These are phyloP conservation scores for Gopherus evgoodei DNA, from an alignment of 2,113 vertebrate species.

Conservation along the genomic window DNA sequence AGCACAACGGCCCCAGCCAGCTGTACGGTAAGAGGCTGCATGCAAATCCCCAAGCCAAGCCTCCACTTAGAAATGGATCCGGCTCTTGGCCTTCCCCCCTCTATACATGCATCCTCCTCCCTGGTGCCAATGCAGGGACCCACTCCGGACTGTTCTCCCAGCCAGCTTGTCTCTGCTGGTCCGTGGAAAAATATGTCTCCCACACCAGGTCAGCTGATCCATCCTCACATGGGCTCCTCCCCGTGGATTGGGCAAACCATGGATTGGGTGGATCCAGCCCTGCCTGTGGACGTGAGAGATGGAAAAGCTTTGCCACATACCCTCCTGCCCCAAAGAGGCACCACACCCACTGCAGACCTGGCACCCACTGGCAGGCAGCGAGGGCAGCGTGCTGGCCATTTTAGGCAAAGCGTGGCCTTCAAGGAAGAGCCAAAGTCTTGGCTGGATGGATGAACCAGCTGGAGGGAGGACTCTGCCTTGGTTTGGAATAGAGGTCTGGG, in stretches of 20 bases:
- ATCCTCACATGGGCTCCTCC: background rate
- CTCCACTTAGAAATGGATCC: background rate
- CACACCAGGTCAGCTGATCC: background rate
- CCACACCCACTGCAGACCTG: background rate
- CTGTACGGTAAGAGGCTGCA: slow-evolving; percentile 25
- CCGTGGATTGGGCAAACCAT: background rate
- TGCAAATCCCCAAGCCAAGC: background rate
- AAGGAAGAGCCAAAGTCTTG: too few species aligned
- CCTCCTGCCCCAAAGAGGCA: background rate
- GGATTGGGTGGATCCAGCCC: background rate
- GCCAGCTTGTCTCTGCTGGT: background rate
- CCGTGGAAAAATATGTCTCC: background rate
- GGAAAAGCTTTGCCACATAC: background rate
- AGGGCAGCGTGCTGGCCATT: background rate
- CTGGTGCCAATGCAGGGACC: background rate
- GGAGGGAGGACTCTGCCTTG: background rate
- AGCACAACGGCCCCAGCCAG: background rate
- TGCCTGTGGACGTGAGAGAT: background rate
- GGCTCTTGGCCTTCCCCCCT: background rate
- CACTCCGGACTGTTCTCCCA: background rate
- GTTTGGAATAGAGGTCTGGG: background rate
- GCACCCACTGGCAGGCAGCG: background rate
- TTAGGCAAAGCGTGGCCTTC: background rate
- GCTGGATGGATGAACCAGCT: background rate
- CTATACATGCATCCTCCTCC: background rate